Evolutionary conservation across 2,113 vertebrate species (phyloP).

Genomic region (Cepphus grylle): DNA sequence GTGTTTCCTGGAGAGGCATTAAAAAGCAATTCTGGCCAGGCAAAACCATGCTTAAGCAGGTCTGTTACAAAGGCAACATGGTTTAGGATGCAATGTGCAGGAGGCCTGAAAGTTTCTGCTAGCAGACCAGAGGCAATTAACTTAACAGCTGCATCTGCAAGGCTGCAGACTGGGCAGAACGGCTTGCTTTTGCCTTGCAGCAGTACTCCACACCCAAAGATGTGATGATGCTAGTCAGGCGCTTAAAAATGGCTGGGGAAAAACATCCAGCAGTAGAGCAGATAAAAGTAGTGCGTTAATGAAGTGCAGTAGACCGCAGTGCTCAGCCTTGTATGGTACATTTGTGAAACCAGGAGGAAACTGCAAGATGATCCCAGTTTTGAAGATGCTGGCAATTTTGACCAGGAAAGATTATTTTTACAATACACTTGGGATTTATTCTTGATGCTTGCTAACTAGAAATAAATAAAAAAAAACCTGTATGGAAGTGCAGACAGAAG

Average conservation of each 20-base stretch:
- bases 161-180: not conserved
- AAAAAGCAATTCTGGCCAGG: conserved; percentile 5
- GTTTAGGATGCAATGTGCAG: not conserved
- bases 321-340: not conserved
- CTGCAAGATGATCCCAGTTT: not conserved
- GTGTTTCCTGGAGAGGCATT: conserved; percentile 51
- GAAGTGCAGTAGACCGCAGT: not conserved
- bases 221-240: not conserved
- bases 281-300: not conserved
- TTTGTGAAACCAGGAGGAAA: not conserved
- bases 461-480: not conserved
- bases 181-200: not conserved
- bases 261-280: not conserved
- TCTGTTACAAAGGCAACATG: not conserved
- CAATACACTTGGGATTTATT: not conserved
- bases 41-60: not conserved
- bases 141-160: conserved; percentile 1
- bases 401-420: not conserved
- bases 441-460: not conserved
- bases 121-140: not conserved
- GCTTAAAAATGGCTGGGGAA: not conserved
- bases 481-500: not conserved
- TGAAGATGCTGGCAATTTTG: not conserved
- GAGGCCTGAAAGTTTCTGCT: not conserved
- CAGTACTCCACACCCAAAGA: not conserved